Base-by-base conservation (phyloP, 2,888 invertebrate genomes). In the Metellina segmentata region DNA sequence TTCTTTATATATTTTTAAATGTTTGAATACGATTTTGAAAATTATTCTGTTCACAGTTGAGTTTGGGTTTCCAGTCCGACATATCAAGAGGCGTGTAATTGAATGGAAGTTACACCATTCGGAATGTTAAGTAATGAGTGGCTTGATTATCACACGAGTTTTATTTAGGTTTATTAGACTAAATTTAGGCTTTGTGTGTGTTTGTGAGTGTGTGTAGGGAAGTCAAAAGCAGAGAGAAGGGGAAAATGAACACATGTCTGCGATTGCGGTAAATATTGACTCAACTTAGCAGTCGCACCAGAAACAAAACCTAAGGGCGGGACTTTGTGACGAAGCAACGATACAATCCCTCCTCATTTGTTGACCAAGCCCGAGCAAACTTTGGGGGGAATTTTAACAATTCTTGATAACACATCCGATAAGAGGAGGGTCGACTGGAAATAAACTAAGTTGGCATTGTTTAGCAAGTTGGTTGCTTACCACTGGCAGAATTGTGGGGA, bases 261-360 rank as follows among this genome's bases (percentile, higher is more conserved):
- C 72, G 51, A 13, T 71, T 71, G 85, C 61, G 85, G 85, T 85
- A 85, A 85, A 85, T 85, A 85, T 85, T 85, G 85, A 85, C 85
- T 75, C 85, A 82, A 51, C 71, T 82, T 82, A n/a, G 71, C 52
- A 61, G 75, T 85, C 61, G 74, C n/a, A 20, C 20, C n/a, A 19
- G 52, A 75, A 71, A 83, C 74, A 85, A 51, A 78, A 78, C 69
- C 77, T 9, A 70, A 52, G 86, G 79, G 87, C 77, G 85, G 77
- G 34, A 79, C 78, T 34, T 61, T 19, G 19, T 34, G 19, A 82
- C 49, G 70, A 78, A 49, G 49, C 9, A 34, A 20, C 71, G 79
- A 79, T 79, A 81, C 79, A 87, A 87, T 20, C 48, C 34, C 71
- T 52, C 71, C 52, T 75, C 52, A 48, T 79, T 20, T 87, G 49